Evolutionary conservation across 2,797 vertebrate genomes (phyloP), one percentile per base, ranked within the genome.

Genomic region (Gambelia wislizenii): DNA sequence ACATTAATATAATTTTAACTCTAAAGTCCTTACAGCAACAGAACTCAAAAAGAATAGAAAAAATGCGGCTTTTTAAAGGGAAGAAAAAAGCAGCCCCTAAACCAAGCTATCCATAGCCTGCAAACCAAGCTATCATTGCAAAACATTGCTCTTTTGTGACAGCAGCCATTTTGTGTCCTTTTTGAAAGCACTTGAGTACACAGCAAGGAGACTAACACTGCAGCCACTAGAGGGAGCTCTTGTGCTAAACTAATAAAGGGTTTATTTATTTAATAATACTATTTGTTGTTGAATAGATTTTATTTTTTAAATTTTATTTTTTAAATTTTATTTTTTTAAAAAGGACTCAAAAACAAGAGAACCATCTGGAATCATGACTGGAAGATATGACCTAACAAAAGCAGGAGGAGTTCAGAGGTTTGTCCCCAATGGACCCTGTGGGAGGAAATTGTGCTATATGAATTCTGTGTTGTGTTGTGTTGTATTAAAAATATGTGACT

Each of bases 381-480:
- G 91, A 94, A 94, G 95, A 95, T 95, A 95, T 91, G 91, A 95
- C 94, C 94, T 94, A 92, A 95, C 91, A 94, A 94, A 95, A 95
- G 81, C 80, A 89, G 78, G 88, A 93, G 74, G 74, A 44, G 94
- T 94, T 89, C 91, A 95, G 91, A 93, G 94, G 90, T 91, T 95
- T 89, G 69, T 90, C 93, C 95, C 95, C 95, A 94, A 94, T 95
- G 94, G 94, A 95, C 92, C 70, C 78, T 52, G 76, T 47, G 90
- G 95, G 93, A 91, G 47, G 22, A 89, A 36, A 95, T 87, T 83
- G 91, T 92, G 89, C 91, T 93, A 86, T 6, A 0, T 87, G 91
- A 90, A 94, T 93, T 93, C 72, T 82, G 94, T 89, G 90, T n/a
- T n/a, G n/a, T n/a, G 6, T 84, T 81, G 67, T 91, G 91, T 88